A percentile compares a stretch with the other conserved stretches of the same genome.
phyloP scores from a whole-genome alignment of 1,140 invertebrate genomes.

The Cyclargus thomasi region DNA sequence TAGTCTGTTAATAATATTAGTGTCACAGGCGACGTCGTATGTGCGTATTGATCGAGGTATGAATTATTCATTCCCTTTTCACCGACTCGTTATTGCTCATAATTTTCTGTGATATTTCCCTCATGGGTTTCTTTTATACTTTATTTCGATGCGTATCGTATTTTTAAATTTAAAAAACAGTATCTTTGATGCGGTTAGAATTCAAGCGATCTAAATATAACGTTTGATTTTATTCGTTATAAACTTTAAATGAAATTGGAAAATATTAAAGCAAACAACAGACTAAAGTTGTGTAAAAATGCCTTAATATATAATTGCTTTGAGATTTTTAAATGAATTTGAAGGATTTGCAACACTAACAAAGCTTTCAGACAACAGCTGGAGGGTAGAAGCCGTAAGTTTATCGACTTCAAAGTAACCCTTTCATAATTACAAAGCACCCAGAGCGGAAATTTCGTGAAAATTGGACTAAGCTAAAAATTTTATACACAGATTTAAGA shows the following conservation, averaged over 20 bases:
- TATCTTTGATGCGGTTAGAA: background rate
- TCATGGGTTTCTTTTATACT: background rate
- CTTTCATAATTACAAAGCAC: background rate
- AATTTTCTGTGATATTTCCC: conserved; percentile 28
- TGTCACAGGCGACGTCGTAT: conserved; percentile 7
- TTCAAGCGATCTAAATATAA: background rate
- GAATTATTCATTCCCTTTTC: conserved; percentile 47
- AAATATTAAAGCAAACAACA: background rate
- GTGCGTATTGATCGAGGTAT: conserved; percentile 36
- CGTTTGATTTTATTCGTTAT: too few species aligned
- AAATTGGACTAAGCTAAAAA: background rate
- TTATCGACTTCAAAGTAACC: background rate
- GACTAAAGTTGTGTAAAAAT: background rate
- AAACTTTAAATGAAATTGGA: background rate
- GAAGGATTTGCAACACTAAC: background rate
- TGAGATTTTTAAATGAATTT: background rate
- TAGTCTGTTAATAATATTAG: background rate
- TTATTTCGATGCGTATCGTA: background rate
- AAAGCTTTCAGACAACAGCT: conserved; percentile 2
- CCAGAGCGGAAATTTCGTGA: background rate
- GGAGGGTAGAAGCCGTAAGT: background rate
- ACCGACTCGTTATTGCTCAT: conserved; percentile 46
- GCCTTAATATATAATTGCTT: background rate
- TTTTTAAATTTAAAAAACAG: background rate
- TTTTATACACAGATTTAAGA: background rate